These are phyloP conservation scores for Hylyphantes graminicola DNA, from an alignment of 1,140 invertebrate genomes.

Conservation along the genomic window DNA sequence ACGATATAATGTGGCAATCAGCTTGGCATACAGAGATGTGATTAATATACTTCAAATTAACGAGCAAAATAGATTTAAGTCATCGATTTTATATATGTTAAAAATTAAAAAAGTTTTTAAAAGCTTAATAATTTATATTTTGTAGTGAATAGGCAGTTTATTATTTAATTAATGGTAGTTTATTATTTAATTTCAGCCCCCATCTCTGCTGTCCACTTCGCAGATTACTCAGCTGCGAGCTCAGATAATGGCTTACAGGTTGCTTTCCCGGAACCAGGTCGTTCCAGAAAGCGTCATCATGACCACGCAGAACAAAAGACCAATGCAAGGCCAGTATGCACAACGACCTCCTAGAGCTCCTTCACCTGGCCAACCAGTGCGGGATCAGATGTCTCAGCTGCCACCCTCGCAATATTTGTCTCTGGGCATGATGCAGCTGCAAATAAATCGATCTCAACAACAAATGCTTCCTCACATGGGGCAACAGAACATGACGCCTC, in stretches of 20 bases:
- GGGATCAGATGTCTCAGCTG: conserved; percentile 9
- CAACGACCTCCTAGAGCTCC: conserved; percentile 49
- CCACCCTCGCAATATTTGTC: conserved; percentile 34
- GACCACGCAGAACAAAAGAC: conserved; percentile 76
- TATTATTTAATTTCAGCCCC: too few species aligned
- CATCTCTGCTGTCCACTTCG: conserved; percentile 72
- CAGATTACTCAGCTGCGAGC: conserved; percentile 88
- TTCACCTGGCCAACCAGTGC: conserved; percentile 42
- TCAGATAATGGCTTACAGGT: conserved; percentile 95
- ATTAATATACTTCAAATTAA: too few species aligned
- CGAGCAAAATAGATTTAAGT: too few species aligned
- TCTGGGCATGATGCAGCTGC: conserved; percentile 41
- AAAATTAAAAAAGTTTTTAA: too few species aligned
- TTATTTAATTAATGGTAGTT: too few species aligned
- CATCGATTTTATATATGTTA: too few species aligned
- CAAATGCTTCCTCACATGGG: conserved; percentile 43
- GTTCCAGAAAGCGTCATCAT: conserved; percentile 82
- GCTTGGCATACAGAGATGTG: too few species aligned
- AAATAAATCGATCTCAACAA: conserved; percentile 22
- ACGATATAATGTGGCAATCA: too few species aligned
- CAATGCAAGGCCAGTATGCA: conserved; percentile 59
- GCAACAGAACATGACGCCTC: conserved; percentile 46
- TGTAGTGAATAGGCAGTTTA: too few species aligned
- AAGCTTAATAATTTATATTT: too few species aligned
- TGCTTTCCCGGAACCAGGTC: conserved; percentile 90